Base-by-base conservation (phyloP, 2,888 invertebrate genomes). In the Oscheius sp. region DNA sequence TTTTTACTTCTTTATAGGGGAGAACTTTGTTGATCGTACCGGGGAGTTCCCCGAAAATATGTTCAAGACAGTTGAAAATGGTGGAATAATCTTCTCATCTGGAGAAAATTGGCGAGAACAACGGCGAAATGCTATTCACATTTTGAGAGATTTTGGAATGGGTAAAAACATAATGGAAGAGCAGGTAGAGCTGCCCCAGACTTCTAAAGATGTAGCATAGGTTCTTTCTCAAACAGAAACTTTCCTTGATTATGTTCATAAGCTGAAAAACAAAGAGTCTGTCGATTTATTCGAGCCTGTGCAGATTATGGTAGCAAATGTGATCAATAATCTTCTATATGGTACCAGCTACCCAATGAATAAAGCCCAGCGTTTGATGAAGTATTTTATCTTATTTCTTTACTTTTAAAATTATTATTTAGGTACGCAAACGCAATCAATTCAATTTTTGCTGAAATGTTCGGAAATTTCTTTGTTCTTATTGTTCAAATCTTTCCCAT, bases 301-400 rank as follows among this genome's bases (percentile, higher is more conserved):
- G 27, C 70, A 81, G 73, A 42, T 80, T 3, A 75, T 74, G 33
- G 75, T 81, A 6, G 75, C 75, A 8, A 81, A 81, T 57, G 71
- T 81, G 8, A 80, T 81, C 65, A 75, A 75, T 67, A 68, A 76
- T 15, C 46, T 70, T 3, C 68, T 81, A 0, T 78, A 77, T 42
- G 80, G 82, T 2, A 72, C 69, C 55, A 71, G 69, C 20, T 77
- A 70, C 65, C 58, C 57, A 0, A 65, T 73, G 37, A 50, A 72
- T 8, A 64, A 79, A 12, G 29, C 58, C 34, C 55, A 61, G n/a
- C 71, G 57, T 50, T 72, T 81, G 39, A 29, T 69, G 64, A 55
- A 63, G 17, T 73, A 76, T 55, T n/a, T n/a, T n/a, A n/a, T n/a
- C n/a, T n/a, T n/a, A n/a, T n/a, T n/a, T n/a, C n/a, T n/a, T n/a